A percentile compares a stretch with the other conserved stretches of the same genome.
These are phyloP conservation scores for Margaritifera margaritifera DNA, from an alignment of 2,888 invertebrate genomes.

Conservation along the genomic window DNA sequence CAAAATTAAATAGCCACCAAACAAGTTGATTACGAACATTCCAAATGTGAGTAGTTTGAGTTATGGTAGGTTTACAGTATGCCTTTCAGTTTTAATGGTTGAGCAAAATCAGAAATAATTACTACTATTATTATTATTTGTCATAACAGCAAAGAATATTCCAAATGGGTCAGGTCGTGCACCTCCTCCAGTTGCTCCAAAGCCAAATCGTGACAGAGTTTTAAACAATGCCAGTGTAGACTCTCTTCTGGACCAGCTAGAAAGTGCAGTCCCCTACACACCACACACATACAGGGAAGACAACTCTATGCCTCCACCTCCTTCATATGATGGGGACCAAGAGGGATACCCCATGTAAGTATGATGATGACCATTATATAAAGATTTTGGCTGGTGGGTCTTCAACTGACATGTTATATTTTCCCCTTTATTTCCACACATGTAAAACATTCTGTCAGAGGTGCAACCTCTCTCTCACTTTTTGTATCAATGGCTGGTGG, in stretches of 20 bases:
- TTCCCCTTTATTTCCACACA: too few species aligned
- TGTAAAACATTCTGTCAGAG: too few species aligned
- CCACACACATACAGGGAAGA: slow-evolving; percentile 3
- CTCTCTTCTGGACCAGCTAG: slow-evolving; percentile 89
- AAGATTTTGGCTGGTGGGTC: too few species aligned
- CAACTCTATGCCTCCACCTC: slow-evolving; percentile 11
- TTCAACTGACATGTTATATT: too few species aligned
- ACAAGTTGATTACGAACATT: too few species aligned
- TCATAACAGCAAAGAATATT: background rate
- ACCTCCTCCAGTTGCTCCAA: slow-evolving; percentile 55
- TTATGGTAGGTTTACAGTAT: too few species aligned
- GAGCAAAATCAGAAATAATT: too few species aligned
- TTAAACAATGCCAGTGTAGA: slow-evolving; percentile 81
- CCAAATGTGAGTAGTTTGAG: too few species aligned
- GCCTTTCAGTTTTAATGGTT: too few species aligned
- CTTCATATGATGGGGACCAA: background rate
- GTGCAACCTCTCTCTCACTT: background rate
- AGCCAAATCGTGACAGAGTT: slow-evolving; percentile 47
- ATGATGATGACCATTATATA: background rate
- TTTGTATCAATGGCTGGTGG: background rate
- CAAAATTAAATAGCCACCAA: too few species aligned
- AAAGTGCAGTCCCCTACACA: slow-evolving; percentile 61
- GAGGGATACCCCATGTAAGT: slow-evolving; percentile 23
- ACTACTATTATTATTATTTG: background rate
- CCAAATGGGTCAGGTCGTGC: slow-evolving; percentile 5